Evolutionary conservation across 2,797 vertebrate species (phyloP).

Genomic region (Sebastolobus alascanus): DNA sequence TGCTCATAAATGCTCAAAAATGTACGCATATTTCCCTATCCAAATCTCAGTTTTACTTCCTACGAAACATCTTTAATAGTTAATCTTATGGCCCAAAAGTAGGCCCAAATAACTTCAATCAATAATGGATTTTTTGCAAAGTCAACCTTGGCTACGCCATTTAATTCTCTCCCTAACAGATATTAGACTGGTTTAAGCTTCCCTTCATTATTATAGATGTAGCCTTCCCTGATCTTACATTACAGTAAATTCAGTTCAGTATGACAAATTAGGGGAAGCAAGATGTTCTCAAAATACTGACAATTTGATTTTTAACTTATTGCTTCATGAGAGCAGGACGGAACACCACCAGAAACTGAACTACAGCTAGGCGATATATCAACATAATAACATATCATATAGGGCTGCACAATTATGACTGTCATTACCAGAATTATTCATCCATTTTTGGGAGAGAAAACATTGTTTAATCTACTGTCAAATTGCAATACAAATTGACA

Average conservation of each 20-base stretch:
- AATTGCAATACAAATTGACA: background rate
- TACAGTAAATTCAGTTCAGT: background rate
- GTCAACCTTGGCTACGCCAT: background rate
- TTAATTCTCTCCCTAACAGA: background rate
- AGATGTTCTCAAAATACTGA: background rate
- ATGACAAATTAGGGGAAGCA: constrained; percentile 6
- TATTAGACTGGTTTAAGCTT: constrained; percentile 12
- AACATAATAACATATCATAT: constrained; percentile 12
- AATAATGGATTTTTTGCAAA: constrained; percentile 16
- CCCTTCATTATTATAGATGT: background rate
- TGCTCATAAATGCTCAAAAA: background rate
- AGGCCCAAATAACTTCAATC: background rate
- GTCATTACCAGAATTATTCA: constrained; percentile 9
- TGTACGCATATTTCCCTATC: background rate
- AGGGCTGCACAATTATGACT: background rate
- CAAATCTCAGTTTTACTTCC: constrained; percentile 19
- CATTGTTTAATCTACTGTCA: background rate
- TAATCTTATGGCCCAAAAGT: constrained; percentile 7
- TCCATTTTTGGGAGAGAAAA: background rate
- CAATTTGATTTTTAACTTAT: background rate
- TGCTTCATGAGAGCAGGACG: constrained; percentile 7
- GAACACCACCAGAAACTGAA: background rate
- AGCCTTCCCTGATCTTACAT: constrained; percentile 7
- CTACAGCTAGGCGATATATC: background rate
- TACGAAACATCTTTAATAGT: background rate